These are phyloP conservation scores for Euleptes europaea DNA, from an alignment of 2,113 vertebrate genomes.

Conservation along the genomic window DNA sequence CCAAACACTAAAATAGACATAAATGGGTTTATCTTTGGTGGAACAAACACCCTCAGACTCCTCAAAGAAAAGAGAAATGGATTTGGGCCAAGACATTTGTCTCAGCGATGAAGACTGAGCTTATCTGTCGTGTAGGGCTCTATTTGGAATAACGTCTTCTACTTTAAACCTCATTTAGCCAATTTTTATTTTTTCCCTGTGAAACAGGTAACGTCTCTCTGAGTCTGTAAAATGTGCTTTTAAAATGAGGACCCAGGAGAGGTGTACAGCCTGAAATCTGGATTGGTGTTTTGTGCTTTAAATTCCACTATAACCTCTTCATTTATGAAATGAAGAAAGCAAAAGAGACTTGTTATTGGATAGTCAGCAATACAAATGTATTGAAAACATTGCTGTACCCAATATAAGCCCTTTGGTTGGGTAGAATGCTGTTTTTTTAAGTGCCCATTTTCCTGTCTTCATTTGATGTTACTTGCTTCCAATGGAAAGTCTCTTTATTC, in stretches of 20 bases:
- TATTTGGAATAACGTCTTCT: background rate
- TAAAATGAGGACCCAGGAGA: background rate
- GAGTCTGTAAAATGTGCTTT: background rate
- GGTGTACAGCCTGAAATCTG: background rate
- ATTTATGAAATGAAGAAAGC: background rate
- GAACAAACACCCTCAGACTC: background rate
- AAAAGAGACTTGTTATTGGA: background rate
- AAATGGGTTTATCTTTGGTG: slow-evolving; percentile 1
- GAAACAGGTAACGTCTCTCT: background rate
- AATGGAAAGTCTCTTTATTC: background rate
- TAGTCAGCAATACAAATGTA: no score
- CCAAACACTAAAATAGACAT: slow-evolving; percentile 5
- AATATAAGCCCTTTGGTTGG: background rate
- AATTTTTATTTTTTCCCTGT: background rate
- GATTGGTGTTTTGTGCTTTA: background rate
- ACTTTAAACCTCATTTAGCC: slow-evolving; percentile 6
- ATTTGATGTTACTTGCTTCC: background rate
- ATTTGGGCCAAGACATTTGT: slow-evolving; percentile 7
- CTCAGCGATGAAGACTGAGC: background rate
- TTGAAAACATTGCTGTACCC: background rate
- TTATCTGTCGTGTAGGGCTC: background rate
- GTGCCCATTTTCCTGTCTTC: background rate
- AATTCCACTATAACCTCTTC: background rate
- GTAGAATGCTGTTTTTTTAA: background rate
- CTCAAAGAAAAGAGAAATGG: slow-evolving; percentile 14